Evolutionary conservation across 2,797 vertebrate species (phyloP).

Genomic region (Pangasius sanitwongsei): DNA sequence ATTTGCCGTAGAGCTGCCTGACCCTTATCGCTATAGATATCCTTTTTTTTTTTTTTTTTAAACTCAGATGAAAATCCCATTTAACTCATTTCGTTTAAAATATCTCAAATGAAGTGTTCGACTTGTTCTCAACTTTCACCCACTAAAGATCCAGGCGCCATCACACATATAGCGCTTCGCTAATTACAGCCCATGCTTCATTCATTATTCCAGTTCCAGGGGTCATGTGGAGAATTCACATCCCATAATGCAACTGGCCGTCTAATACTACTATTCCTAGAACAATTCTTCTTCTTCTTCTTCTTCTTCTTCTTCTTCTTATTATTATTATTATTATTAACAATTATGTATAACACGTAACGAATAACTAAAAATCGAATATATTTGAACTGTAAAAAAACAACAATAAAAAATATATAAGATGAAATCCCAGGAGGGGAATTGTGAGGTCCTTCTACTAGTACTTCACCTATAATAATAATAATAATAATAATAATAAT

Average conservation of each 20-base stretch:
- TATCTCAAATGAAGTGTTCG: background rate
- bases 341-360: background rate
- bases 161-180: background rate
- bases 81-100: background rate
- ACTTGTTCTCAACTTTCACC: background rate
- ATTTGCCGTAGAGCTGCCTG: background rate
- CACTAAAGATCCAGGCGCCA: background rate
- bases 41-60: background rate
- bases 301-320: background rate
- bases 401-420: background rate
- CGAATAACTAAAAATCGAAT: background rate
- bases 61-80: background rate
- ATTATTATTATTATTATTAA: background rate
- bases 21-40: background rate
- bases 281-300: background rate
- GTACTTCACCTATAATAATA: slow-evolving; percentile 3
- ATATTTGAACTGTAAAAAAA: no score
- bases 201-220: background rate
- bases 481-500: slow-evolving; percentile 15
- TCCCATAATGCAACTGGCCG: background rate
- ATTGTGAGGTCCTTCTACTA: background rate
- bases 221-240: background rate
- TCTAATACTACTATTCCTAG: background rate
- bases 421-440: background rate
- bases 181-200: background rate